A percentile compares a stretch with the other conserved stretches of the same genome.
phyloP scores from a whole-genome alignment of 2,113 vertebrate genomes.

The crab-eating macaque (Macaca fascicularis) region T2T-MFA8v1.1 NC_088380.1:1898501-1899000 shows the following conservation, averaged over 20 bases:
- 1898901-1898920: neutral
- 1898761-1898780: neutral
- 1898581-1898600: neutral
- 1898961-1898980: neutral
- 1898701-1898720: neutral
- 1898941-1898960: neutral
- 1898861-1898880: neutral
- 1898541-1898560: neutral
- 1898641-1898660: neutral
- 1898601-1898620: neutral
- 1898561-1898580: neutral
- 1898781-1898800: no score
- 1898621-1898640: rapidly evolving
- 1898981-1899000: rapidly evolving
- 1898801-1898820: neutral
- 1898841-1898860: rapidly evolving
- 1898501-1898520: neutral
- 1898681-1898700: neutral
- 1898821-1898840: neutral
- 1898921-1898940: neutral
- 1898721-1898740: no score
- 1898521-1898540: neutral
- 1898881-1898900: rapidly evolving
- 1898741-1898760: neutral
- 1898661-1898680: neutral